Percentiles rank a stretch among this genome's conserved stretches.
phyloP scores from a whole-genome alignment of 2,888 invertebrate species.

The Sarcophaga carnaria region DNA sequence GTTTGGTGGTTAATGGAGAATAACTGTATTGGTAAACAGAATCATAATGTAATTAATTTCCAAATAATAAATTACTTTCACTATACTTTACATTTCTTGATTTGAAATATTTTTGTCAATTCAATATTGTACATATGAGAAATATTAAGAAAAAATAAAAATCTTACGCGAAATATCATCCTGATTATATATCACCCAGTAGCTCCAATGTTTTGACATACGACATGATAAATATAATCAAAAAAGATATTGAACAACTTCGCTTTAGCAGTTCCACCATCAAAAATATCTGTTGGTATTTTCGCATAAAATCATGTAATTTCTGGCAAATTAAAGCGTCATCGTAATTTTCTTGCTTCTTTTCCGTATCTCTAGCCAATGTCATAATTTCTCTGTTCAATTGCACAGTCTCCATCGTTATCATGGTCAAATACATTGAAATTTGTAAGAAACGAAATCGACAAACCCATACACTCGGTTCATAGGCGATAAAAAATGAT shows the following conservation, averaged over 20 bases:
- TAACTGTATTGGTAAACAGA: too few relatives aligned
- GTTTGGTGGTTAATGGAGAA: too few relatives aligned
- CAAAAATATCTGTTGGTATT: slow-evolving; percentile 63
- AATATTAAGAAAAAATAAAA: background rate
- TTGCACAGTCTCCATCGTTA: slow-evolving; percentile 63
- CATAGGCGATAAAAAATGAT: slow-evolving; percentile 58
- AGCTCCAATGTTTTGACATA: slow-evolving; percentile 69
- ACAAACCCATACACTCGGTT: slow-evolving; percentile 65
- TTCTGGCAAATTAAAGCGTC: slow-evolving; percentile 55
- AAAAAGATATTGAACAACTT: slow-evolving; percentile 52
- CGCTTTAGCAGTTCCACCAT: slow-evolving; percentile 63
- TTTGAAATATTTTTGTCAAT: too few relatives aligned
- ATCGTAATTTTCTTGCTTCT: slow-evolving; percentile 1
- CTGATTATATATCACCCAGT: slow-evolving; percentile 69
- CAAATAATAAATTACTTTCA: too few relatives aligned
- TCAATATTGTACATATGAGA: too few relatives aligned
- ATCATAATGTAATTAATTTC: too few relatives aligned
- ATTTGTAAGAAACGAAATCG: slow-evolving; percentile 66
- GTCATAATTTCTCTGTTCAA: slow-evolving; percentile 61
- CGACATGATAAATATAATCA: slow-evolving; percentile 62
- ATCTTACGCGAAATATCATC: slow-evolving; percentile 63
- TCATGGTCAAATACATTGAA: slow-evolving; percentile 65
- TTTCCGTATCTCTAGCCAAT: slow-evolving; percentile 28
- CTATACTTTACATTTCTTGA: too few relatives aligned
- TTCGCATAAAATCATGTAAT: slow-evolving; percentile 55